A percentile compares a stretch with the other conserved stretches of the same genome.
phyloP scores from a whole-genome alignment of 2,113 vertebrate genomes.

The Sialia sialis region DNA sequence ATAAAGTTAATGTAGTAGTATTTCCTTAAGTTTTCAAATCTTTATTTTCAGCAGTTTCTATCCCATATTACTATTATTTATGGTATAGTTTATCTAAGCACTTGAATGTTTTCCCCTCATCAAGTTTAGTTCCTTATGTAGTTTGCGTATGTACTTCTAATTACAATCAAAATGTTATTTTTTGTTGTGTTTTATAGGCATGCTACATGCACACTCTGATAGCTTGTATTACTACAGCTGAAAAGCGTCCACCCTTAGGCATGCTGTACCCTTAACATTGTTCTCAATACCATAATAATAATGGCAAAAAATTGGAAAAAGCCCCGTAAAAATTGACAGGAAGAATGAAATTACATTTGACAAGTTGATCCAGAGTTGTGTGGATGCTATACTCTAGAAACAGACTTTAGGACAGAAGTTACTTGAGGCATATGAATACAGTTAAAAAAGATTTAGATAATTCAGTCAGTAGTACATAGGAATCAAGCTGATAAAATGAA shows the following conservation, averaged over 20 bases:
- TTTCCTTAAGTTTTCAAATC: not conserved
- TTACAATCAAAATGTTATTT: not conserved
- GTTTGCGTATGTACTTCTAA: not conserved
- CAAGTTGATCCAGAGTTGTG: not conserved
- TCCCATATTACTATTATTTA: not conserved
- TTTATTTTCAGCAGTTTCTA: not conserved
- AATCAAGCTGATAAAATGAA: not conserved
- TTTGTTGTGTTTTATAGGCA: not conserved
- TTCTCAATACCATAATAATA: not conserved
- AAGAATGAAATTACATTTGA: not conserved
- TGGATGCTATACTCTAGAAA: not conserved
- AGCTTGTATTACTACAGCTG: not conserved
- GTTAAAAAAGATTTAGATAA: not conserved
- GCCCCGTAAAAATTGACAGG: not conserved
- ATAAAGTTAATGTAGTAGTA: not conserved
- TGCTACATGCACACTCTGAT: not conserved
- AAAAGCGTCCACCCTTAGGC: not conserved
- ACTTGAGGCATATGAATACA: not conserved
- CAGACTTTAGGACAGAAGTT: not conserved
- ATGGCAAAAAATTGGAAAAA: not conserved
- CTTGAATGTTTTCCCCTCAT: not conserved
- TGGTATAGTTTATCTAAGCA: not conserved
- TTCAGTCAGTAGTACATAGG: not conserved
- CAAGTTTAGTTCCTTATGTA: not conserved
- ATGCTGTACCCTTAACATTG: not conserved